Evolutionary conservation across 2,797 vertebrate species (phyloP).

Genomic region (Ataeniobius toweri): DNA sequence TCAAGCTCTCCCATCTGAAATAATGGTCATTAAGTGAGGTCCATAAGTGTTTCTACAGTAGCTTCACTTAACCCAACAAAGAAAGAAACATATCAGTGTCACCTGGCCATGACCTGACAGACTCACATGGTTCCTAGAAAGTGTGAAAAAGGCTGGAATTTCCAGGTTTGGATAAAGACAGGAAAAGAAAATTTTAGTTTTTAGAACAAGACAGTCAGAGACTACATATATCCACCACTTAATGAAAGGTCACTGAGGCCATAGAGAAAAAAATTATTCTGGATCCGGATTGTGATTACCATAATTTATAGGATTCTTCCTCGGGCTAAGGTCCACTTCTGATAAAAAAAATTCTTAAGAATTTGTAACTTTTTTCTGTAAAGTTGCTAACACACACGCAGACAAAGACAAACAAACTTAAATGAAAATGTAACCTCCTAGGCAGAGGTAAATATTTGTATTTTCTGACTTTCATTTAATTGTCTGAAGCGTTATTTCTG

Average conservation of each 20-base stretch:
- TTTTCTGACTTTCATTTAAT: background rate
- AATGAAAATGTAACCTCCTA: too few species aligned
- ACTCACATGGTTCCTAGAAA: background rate
- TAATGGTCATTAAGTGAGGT: conserved; percentile 61
- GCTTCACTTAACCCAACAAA: conserved; percentile 32
- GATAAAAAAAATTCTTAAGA: too few species aligned
- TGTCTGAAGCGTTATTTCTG: background rate
- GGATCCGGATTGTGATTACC: too few species aligned
- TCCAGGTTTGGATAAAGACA: background rate
- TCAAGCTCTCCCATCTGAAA: conserved; percentile 51
- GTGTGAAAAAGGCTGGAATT: background rate
- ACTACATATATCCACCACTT: too few species aligned
- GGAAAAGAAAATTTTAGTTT: background rate
- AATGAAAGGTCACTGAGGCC: too few species aligned
- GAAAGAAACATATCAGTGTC: conserved; percentile 17
- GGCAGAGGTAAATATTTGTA: background rate
- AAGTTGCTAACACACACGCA: too few species aligned
- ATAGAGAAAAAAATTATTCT: too few species aligned
- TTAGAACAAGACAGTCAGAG: too few species aligned
- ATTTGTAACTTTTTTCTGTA: too few species aligned
- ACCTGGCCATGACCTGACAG: conserved; percentile 22
- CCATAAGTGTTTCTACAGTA: background rate
- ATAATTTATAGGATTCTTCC: too few species aligned
- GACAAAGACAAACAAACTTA: too few species aligned
- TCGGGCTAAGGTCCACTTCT: too few species aligned